A percentile compares a stretch with the other conserved stretches of the same genome.
Evolutionary conservation across 2,797 vertebrate genomes (phyloP).

Genomic region (Muraenolepis orangiensis): DNA sequence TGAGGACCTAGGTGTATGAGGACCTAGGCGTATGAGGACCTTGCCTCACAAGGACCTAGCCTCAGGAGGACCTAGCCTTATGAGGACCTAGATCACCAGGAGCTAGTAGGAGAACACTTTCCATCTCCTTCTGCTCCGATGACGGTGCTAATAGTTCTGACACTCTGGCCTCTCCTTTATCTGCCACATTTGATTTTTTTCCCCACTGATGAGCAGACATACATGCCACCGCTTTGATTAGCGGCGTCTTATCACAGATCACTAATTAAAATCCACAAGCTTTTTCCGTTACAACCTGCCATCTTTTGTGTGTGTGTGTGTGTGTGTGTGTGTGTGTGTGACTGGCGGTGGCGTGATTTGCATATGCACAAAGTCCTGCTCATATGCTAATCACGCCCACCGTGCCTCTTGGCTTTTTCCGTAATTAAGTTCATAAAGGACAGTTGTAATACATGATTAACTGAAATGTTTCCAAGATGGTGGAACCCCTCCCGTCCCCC

Average conservation of each 20-base stretch:
- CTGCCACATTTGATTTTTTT: conserved; percentile 51
- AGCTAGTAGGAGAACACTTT: neutral
- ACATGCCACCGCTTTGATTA: conserved; percentile 86
- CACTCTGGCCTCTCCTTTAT: neutral
- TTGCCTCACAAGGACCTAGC: no score
- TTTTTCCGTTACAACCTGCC: conserved; percentile 83
- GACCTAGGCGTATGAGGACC: no score
- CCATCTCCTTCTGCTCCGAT: neutral
- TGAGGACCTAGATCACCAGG: neutral
- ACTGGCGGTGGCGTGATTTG: neutral
- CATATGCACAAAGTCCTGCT: conserved; percentile 64
- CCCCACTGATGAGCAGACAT: conserved; percentile 76
- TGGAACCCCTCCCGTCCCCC: conserved; percentile 28
- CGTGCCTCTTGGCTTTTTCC: conserved; percentile 87
- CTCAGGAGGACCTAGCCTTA: no score
- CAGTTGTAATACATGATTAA: conserved; percentile 95
- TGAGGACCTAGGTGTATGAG: no score
- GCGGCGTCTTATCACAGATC: conserved; percentile 83
- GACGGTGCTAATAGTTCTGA: neutral
- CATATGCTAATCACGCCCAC: conserved; percentile 84
- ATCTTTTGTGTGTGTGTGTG: conserved; percentile 53
- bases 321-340: neutral
- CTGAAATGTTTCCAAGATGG: conserved; percentile 85
- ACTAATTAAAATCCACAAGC: conserved; percentile 88
- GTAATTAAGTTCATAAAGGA: conserved; percentile 95